Base-by-base conservation (phyloP, 1,140 invertebrate genomes). In the Drosophila miranda region DNA sequence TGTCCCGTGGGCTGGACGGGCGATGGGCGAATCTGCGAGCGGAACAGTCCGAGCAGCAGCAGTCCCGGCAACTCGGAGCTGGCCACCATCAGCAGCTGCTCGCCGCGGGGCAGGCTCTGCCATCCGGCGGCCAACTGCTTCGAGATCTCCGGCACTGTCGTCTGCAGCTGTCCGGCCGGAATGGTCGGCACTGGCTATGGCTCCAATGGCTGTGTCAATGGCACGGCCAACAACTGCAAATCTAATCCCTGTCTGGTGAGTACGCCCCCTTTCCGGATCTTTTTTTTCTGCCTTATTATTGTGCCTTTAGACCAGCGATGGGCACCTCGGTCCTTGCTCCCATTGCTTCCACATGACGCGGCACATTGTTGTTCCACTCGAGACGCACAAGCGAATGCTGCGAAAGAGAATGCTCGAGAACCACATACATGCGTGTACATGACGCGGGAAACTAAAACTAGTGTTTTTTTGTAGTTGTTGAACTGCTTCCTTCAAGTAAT, bases 1-100 rank as follows among this genome's bases (percentile, higher is more conserved):
- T 99, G 98, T 92, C 97, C 98, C n/a, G 78, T 94, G 7, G 97
- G 97, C 11, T 98, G 96, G 91, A 90, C 93, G 64, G 97, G 97
- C 0, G 94, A 98, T 90, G 97, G 97, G 13, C 95, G 95, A 0
- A 75, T n/a, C 21, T 90, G 87, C 30, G 55, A 54, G 8, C 56
- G 86, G 9, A 55, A 48, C 8, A 66, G 30, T 41, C 19, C 23
- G 1, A 23, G 28, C 2, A 53, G 56, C 6, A 7, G 30, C 46
- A 38, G 16, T 21, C 6, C 49, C 1, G 53, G 59, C 16, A 54
- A 19, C 26, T 13, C 59, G 0, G 55, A 54, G n/a, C 6, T n/a
- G 16, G 42, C 49, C 13, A 14, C 58, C 26, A 23, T 62, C 0
- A 70, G 57, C 13, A 79, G 64, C 19, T 90, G 90, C 46, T 9